These are phyloP conservation scores for human (Homo sapiens) DNA, from an alignment of 2,113 vertebrate genomes.

Conservation along the genomic window DNA sequence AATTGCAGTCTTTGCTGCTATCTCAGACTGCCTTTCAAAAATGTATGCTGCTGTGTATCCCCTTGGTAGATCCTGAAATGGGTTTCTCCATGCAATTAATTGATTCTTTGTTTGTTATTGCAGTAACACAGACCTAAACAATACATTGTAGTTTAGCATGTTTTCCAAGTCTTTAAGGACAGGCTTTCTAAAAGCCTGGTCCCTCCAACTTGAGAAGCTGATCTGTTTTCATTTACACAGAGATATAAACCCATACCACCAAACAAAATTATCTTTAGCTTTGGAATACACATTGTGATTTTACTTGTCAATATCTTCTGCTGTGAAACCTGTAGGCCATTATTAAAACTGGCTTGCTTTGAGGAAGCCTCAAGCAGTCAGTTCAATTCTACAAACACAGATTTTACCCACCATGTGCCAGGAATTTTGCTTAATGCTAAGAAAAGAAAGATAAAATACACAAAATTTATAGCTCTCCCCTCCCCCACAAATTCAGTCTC, in stretches of 20 bases:
- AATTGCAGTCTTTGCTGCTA: neutral
- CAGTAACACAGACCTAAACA: neutral
- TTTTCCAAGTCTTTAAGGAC: neutral
- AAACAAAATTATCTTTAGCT: neutral
- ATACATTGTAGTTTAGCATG: neutral
- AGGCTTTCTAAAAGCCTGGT: neutral
- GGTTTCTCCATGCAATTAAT: neutral
- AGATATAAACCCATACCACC: neutral
- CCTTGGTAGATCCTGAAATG: neutral
- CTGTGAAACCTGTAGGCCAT: neutral
- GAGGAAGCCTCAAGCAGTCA: neutral
- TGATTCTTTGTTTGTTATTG: neutral
- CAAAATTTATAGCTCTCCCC: accelerated
- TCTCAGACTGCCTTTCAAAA: neutral
- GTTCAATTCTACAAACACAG: neutral
- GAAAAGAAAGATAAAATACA: neutral
- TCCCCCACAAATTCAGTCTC: neutral
- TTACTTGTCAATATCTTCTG: neutral
- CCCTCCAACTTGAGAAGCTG: neutral
- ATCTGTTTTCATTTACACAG: neutral
- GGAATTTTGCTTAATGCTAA: neutral
- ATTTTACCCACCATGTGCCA: neutral
- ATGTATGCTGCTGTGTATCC: accelerated
- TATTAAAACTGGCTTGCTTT: neutral
- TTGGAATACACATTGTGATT: neutral